Evolutionary conservation across 35 echinoderm and acorn worm species (phyloP).

Genomic region (Lytechinus pictus): DNA sequence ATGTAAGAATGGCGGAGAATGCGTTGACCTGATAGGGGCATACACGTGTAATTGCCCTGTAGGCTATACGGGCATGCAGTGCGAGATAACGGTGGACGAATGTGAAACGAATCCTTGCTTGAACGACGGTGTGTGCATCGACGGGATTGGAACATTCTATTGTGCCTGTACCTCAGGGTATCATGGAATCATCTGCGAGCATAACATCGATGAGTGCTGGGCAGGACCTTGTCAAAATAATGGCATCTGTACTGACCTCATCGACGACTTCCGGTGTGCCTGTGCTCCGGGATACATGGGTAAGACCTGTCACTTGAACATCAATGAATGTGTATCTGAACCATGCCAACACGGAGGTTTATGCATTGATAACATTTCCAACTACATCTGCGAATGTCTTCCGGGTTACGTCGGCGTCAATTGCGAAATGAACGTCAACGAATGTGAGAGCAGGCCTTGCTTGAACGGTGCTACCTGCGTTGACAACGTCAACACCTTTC

Average conservation of each 20-base stretch:
- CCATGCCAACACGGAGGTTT: conserved; percentile 72
- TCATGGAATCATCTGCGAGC: conserved; percentile 86
- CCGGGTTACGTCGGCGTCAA: conserved; percentile 67
- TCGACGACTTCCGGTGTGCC: conserved; percentile 70
- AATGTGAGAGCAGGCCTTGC: conserved; percentile 68
- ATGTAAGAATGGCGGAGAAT: conserved; percentile 81
- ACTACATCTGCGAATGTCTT: conserved; percentile 69
- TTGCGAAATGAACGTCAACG: conserved; percentile 75
- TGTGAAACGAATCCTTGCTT: conserved; percentile 79
- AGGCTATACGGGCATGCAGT: conserved; percentile 69
- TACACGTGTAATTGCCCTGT: conserved; percentile 68
- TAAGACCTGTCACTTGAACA: conserved; percentile 72
- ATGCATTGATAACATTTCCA: conserved; percentile 65
- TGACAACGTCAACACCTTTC: conserved; percentile 61
- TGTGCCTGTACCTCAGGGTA: conserved; percentile 76
- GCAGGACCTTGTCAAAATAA: conserved; percentile 73
- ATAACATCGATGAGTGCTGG: conserved; percentile 88
- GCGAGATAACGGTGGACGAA: conserved; percentile 77
- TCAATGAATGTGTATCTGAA: conserved; percentile 75
- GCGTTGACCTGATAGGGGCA: conserved; percentile 59
- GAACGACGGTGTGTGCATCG: conserved; percentile 77
- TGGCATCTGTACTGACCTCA: conserved; percentile 71
- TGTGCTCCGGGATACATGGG: conserved; percentile 74
- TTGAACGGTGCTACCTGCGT: conserved; percentile 68
- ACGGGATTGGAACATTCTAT: conserved; percentile 84